These are phyloP conservation scores for Ormyrus nitidulus DNA, from an alignment of 2,888 invertebrate genomes.

Conservation along the genomic window DNA sequence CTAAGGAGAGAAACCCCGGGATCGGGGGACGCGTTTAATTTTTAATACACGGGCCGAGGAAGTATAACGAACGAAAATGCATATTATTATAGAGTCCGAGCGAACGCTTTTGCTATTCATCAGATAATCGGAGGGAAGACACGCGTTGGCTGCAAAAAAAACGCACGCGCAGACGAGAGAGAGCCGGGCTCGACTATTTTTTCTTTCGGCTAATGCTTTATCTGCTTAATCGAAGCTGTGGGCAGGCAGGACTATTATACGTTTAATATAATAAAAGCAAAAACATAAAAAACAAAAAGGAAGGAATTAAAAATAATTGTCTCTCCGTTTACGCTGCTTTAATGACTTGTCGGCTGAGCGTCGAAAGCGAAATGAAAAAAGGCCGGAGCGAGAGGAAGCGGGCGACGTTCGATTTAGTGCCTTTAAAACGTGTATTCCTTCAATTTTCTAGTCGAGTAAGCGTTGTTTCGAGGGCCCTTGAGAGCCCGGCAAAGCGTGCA, in stretches of 20 bases:
- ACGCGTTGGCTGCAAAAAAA: not conserved
- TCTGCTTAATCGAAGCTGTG: constrained; percentile 22
- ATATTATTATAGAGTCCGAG: constrained; percentile 48
- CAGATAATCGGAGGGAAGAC: constrained; percentile 38
- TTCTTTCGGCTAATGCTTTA: not conserved
- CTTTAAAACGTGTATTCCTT: constrained; percentile 74
- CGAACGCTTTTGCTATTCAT: constrained; percentile 35
- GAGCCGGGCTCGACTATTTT: no score
- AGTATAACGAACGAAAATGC: constrained; percentile 42
- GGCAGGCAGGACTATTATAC: not conserved
- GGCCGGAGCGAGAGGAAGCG: not conserved
- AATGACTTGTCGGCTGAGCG: not conserved
- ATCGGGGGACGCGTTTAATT: constrained; percentile 40
- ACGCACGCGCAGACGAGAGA: no score
- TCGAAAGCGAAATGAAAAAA: not conserved
- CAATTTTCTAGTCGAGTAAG: constrained; percentile 75
- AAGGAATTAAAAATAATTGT: not conserved
- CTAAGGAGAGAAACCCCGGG: constrained; percentile 8
- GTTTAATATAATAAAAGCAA: no score
- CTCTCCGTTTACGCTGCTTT: not conserved
- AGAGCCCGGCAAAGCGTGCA: constrained; percentile 75
- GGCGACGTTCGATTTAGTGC: constrained; percentile 64
- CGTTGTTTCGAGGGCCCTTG: constrained; percentile 72
- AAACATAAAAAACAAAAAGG: not conserved
- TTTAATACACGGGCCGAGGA: constrained; percentile 39